A percentile compares a stretch with the other conserved stretches of the same genome.
phyloP scores from a whole-genome alignment of 2,113 vertebrate genomes.

The Solea solea region DNA sequence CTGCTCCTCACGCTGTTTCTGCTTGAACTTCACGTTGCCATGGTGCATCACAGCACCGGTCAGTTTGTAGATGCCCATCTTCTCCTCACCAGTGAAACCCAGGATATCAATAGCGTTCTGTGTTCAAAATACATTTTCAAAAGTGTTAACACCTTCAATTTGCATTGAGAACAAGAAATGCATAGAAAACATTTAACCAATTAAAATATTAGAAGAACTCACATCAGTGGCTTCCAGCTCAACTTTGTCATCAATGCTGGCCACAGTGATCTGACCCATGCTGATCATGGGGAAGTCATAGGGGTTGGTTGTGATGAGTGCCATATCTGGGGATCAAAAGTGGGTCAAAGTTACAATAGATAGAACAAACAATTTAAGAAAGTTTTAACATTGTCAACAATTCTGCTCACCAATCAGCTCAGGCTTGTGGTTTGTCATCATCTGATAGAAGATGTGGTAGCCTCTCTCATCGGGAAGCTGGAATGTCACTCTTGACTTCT shows the following conservation, averaged over 20 bases:
- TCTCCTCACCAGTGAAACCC: conserved; percentile 73
- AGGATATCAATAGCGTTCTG: conserved; percentile 79
- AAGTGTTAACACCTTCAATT: background rate
- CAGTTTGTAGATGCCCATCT: conserved; percentile 76
- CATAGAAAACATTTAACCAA: background rate
- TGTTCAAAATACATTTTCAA: background rate
- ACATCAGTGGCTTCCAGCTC: conserved; percentile 74
- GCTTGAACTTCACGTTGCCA: conserved; percentile 92
- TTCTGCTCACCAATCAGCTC: conserved; percentile 58
- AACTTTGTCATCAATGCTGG: conserved; percentile 73
- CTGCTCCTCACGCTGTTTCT: conserved; percentile 92
- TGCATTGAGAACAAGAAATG: background rate
- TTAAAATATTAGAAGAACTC: conserved; percentile 5
- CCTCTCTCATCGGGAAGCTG: conserved; percentile 73
- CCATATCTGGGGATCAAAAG: conserved; percentile 26
- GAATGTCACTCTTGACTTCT: conserved; percentile 73
- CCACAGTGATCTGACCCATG: conserved; percentile 68
- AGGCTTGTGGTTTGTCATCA: conserved; percentile 73
- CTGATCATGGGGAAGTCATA: conserved; percentile 71
- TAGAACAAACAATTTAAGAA: too few species aligned
- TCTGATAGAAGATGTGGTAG: conserved; percentile 76
- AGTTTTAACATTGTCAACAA: too few species aligned
- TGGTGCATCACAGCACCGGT: conserved; percentile 85
- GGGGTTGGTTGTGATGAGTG: conserved; percentile 70
- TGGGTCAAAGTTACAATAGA: too few species aligned